These are phyloP conservation scores for Carabus problematicus DNA, from an alignment of 2,888 invertebrate species.

Conservation along the genomic window DNA sequence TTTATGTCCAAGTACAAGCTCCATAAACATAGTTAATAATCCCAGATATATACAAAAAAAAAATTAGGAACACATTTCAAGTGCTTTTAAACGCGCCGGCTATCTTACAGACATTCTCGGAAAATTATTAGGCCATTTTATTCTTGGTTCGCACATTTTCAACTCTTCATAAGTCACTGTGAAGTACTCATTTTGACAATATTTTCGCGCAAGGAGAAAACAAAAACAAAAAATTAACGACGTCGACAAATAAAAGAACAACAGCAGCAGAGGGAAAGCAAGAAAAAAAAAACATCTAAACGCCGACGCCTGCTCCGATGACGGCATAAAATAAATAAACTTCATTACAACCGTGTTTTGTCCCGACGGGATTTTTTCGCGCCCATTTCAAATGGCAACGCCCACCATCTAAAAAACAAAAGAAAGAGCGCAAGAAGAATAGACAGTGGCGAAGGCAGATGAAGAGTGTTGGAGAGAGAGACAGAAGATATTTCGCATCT, in stretches of 20 bases:
- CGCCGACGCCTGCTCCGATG: neutral
- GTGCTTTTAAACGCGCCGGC: too few relatives aligned
- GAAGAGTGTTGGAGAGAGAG: too few relatives aligned
- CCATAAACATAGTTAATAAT: too few relatives aligned
- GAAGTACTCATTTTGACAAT: neutral
- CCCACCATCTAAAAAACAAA: conserved; percentile 19
- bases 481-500: conserved; percentile 8
- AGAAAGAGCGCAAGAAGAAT: conserved; percentile 2
- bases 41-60: too few relatives aligned
- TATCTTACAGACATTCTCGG: too few relatives aligned
- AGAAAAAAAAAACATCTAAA: neutral
- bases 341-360: conserved; percentile 11
- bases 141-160: too few relatives aligned
- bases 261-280: neutral
- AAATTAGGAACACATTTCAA: too few relatives aligned
- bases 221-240: neutral
- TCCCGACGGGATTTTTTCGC: conserved; percentile 4
- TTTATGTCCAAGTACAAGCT: too few relatives aligned
- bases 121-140: too few relatives aligned
- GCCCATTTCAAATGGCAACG: conserved; percentile 14
- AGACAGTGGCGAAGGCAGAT: too few relatives aligned
- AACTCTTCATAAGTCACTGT: too few relatives aligned
- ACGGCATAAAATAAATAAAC: conserved; percentile 12
- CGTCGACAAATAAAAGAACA: too few relatives aligned
- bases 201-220: neutral